phyloP scores from a whole-genome alignment of 2,888 invertebrate species.

The Drosophila glabriapex region DNA sequence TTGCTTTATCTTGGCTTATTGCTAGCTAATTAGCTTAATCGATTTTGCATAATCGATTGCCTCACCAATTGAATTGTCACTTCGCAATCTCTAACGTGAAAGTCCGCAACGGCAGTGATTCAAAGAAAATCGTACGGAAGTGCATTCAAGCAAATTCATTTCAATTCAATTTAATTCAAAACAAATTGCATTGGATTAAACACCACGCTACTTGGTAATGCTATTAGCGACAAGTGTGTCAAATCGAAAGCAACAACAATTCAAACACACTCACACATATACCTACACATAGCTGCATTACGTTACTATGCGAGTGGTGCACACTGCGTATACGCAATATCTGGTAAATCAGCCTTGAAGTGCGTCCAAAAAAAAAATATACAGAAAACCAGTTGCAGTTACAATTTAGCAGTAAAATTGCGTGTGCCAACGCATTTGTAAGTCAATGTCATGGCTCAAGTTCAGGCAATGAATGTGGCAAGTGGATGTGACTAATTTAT shows the following conservation, averaged over 20 bases:
- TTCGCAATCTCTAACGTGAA: conserved; percentile 62
- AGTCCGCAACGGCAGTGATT: conserved; percentile 47
- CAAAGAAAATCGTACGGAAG: conserved; percentile 37
- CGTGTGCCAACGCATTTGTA: conserved; percentile 48
- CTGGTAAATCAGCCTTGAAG: conserved; percentile 54
- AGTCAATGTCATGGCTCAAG: conserved; percentile 72
- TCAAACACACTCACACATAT: neutral
- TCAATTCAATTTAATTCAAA: conserved; percentile 30
- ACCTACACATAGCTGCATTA: neutral
- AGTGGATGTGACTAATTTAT: conserved; percentile 35
- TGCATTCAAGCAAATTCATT: conserved; percentile 44
- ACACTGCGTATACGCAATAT: conserved; percentile 73
- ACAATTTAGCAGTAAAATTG: conserved; percentile 53
- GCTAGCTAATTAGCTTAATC: conserved; percentile 48
- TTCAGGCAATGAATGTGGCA: conserved; percentile 42
- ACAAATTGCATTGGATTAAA: conserved; percentile 44
- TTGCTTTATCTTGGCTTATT: conserved; percentile 26
- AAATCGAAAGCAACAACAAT: conserved; percentile 45
- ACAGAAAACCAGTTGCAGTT: conserved; percentile 68
- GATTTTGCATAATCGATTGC: conserved; percentile 66
- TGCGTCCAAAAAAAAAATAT: conserved; percentile 36
- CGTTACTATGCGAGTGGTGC: conserved; percentile 48
- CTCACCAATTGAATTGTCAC: conserved; percentile 44
- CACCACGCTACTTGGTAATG: conserved; percentile 60
- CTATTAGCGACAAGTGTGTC: conserved; percentile 65